Base-by-base conservation (phyloP, 2,113 vertebrate species). In the Acanthochromis polyacanthus region DNA sequence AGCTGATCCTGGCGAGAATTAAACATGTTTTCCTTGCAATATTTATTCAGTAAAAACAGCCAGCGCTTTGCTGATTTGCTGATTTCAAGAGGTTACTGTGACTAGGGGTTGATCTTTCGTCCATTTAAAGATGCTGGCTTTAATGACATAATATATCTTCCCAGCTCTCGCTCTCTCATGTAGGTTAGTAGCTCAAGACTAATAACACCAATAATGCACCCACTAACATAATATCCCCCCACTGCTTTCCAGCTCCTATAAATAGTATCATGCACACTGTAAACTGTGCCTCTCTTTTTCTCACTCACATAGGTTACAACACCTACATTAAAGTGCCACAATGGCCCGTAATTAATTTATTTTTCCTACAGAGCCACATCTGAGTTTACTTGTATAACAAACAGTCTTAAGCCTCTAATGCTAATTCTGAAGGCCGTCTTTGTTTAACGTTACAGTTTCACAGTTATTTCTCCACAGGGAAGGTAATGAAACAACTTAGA, bases 1-100 rank as follows among this genome's bases (percentile, higher is more conserved):
- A 94, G 92, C 92, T 76, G 92, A 93, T 91, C 89, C 89, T 87
- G 90, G 88, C 72, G 71, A 92, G 91, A 95, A 94, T 94, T 94
- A 94, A 92, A 93, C 84, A 92, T 93, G 86, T 92, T 94, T 92
- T 90, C 63, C 61, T 86, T 92, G 84, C 81, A 92, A 87, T 94
- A 92, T 95, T 93, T 94, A 92, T 93, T 94, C 82, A 90, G 80
- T 82, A 77, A 89, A 90, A 91, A 83, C 64, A 84, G 79, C 48
- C 68, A 69, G 38, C 19, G 72, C 65, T 65, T 64, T 43, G 57
- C 70, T 83, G 76, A 85, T 84, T 71, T 2, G 56, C 17, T 57
- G 55, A 68, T 78, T 85, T 67, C 38, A 40, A 71, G 69, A 82
- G 63, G 78, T 67, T 61, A 50, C 20, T 48, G 51, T 46, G 52